These are phyloP conservation scores for Polia nebulosa DNA, from an alignment of 2,888 invertebrate genomes.

Conservation along the genomic window DNA sequence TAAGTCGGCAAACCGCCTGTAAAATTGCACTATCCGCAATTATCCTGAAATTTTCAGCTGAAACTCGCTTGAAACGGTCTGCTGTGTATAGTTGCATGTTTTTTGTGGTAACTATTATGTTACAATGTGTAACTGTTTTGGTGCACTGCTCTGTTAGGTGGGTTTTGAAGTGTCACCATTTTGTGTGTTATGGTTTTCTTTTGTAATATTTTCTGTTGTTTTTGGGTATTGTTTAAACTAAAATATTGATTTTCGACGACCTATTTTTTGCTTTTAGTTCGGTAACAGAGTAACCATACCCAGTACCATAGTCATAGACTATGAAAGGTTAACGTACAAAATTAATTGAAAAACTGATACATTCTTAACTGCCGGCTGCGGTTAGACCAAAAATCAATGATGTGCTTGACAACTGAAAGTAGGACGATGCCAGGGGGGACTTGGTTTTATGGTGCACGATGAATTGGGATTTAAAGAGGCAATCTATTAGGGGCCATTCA, in stretches of 20 bases:
- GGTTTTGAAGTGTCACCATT: background rate
- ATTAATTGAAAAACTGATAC: constrained; percentile 1
- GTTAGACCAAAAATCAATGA: background rate
- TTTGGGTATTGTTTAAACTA: too few species aligned
- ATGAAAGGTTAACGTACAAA: too few species aligned
- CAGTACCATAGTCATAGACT: too few species aligned
- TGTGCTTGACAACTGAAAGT: background rate
- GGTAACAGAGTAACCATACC: background rate
- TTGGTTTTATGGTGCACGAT: background rate
- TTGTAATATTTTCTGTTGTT: background rate
- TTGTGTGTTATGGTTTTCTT: background rate
- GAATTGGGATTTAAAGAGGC: background rate
- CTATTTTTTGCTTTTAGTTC: background rate
- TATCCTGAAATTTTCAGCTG: constrained; percentile 73
- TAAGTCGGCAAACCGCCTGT: constrained; percentile 72
- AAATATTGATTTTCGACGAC: too few species aligned
- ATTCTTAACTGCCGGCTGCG: background rate
- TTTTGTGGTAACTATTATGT: constrained; percentile 37
- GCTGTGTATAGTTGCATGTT: constrained; percentile 38
- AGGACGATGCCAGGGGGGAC: background rate
- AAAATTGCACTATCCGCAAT: constrained; percentile 84
- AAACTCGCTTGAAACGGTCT: constrained; percentile 35
- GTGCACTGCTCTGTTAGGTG: constrained; percentile 26
- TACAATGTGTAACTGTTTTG: constrained; percentile 20
- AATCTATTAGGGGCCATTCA: too few species aligned